phyloP scores from a whole-genome alignment of 2,113 vertebrate species.

The Antidorcas marsupialis region DNA sequence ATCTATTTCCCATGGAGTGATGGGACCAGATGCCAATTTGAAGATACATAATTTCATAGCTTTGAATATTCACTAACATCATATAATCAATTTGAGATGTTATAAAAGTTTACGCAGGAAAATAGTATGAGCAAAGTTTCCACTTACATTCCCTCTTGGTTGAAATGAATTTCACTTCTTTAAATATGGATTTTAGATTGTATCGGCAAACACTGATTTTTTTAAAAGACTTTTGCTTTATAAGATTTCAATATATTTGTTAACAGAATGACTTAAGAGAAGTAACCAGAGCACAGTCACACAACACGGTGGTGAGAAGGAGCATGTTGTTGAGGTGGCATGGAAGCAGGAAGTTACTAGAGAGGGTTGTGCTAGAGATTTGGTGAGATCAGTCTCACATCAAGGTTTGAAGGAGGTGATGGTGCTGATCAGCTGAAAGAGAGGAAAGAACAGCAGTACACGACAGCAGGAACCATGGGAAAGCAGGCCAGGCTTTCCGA shows the following conservation, averaged over 20 bases:
- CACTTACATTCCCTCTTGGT: not conserved
- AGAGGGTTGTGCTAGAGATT: not conserved
- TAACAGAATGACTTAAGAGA: not conserved
- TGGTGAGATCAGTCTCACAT: not conserved
- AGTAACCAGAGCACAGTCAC: not conserved
- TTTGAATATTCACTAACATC: not conserved
- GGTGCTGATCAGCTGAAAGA: not conserved
- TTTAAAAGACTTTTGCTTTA: not conserved
- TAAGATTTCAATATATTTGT: not conserved
- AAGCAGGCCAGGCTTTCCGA: not conserved
- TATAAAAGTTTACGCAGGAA: not conserved
- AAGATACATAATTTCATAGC: not conserved
- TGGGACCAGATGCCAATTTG: not conserved
- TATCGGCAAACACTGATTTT: not conserved
- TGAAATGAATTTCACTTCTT: not conserved
- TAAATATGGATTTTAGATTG: constrained; percentile 8
- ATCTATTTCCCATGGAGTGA: too few species aligned
- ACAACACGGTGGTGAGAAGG: not conserved
- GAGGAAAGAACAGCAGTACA: not conserved
- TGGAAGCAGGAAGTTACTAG: not conserved
- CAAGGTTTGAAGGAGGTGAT: not conserved
- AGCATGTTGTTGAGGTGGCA: not conserved
- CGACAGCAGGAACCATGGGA: not conserved
- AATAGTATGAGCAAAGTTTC: not conserved
- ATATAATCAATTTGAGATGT: not conserved